Evolutionary conservation across 2,113 vertebrate genomes (phyloP).

Genomic region (Poeciliopsis occidentalis): DNA sequence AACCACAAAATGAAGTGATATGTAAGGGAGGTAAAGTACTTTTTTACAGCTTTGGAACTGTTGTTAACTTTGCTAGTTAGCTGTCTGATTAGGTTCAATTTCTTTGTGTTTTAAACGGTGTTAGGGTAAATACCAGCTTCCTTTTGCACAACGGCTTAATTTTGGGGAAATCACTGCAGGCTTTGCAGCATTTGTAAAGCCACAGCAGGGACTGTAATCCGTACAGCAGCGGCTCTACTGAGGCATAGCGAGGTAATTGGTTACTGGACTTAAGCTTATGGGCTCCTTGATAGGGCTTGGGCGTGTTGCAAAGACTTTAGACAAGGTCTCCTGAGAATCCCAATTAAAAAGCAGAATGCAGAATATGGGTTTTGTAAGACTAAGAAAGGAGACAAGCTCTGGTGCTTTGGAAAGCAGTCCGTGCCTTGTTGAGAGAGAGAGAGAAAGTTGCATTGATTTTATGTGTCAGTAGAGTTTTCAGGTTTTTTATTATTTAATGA

Average conservation of each 20-base stretch:
- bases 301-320: slow-evolving; percentile 67
- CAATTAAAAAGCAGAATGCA: slow-evolving; percentile 75
- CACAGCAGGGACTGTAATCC: slow-evolving; percentile 69
- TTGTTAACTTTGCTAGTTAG: not conserved
- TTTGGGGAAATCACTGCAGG: slow-evolving; percentile 61
- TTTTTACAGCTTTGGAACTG: not conserved
- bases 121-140: slow-evolving; percentile 39
- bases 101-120: slow-evolving; percentile 28
- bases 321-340: slow-evolving; percentile 72
- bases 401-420: slow-evolving; percentile 56
- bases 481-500: slow-evolving; percentile 11
- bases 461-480: slow-evolving; percentile 16
- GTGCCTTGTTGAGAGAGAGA: slow-evolving; percentile 21
- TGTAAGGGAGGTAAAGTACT: too few species aligned
- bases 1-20: too few species aligned
- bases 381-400: slow-evolving; percentile 57
- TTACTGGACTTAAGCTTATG: slow-evolving; percentile 67
- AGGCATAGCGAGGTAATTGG: slow-evolving; percentile 73
- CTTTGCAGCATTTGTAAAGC: slow-evolving; percentile 78
- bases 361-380: slow-evolving; percentile 61
- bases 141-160: slow-evolving; percentile 50
- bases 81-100: slow-evolving; percentile 24
- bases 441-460: slow-evolving; percentile 33
- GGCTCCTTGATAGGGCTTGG: slow-evolving; percentile 57
- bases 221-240: slow-evolving; percentile 39